Evolutionary conservation across 1,140 invertebrate genomes (phyloP).

Genomic region (Dermatophagoides farinae): DNA sequence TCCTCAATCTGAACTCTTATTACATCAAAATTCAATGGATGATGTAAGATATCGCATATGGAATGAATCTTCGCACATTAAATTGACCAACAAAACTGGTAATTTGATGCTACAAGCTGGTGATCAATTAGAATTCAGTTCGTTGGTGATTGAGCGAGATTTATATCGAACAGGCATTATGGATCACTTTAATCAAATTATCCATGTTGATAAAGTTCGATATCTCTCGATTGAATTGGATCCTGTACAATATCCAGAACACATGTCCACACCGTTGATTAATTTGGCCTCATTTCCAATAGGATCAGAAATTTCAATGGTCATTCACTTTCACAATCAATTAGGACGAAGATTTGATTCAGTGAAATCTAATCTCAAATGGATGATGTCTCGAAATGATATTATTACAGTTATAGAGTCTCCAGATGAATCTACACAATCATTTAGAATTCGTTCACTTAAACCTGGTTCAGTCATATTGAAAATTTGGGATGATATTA

Average conservation of each 20-base stretch:
- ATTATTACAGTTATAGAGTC: not conserved
- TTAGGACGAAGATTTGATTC: conserved; percentile 4
- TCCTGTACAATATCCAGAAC: not conserved
- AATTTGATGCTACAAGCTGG: not conserved
- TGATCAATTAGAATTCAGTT: not conserved
- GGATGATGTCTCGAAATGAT: not conserved
- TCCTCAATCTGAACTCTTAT: conserved; percentile 2
- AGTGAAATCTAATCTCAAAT: not conserved
- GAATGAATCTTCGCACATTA: not conserved
- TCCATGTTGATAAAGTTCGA: conserved; percentile 1
- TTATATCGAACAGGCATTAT: not conserved
- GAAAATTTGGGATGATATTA: not conserved
- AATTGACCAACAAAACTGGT: not conserved
- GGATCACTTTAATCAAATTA: not conserved
- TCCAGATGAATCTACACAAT: not conserved
- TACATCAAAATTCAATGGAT: conserved; percentile 2
- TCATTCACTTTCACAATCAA: not conserved
- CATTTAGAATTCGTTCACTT: not conserved
- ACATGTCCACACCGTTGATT: too few species aligned
- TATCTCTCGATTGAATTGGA: not conserved
- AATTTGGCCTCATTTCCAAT: not conserved
- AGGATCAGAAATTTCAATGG: not conserved
- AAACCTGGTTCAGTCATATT: conserved; percentile 1
- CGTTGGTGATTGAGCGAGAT: not conserved
- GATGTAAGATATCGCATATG: not conserved